Base-by-base conservation (phyloP, 2,113 vertebrate species). In the Myodes glareolus region DNA sequence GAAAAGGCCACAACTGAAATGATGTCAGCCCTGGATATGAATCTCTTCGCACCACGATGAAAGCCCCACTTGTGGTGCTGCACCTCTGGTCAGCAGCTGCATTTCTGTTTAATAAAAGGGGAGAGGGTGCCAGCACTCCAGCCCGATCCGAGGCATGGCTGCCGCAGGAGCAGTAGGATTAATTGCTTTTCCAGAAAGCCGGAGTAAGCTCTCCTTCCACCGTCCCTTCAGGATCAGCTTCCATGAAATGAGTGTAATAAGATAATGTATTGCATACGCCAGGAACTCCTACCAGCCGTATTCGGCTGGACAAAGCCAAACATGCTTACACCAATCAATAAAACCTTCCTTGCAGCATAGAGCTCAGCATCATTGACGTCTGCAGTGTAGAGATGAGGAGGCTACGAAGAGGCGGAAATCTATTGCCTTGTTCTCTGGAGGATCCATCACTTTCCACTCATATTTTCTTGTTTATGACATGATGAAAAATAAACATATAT, bases 111-210 rank as follows among this genome's bases (percentile, higher is more conserved):
- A 98, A 98, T 98, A 97, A 98, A 97, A 92, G 91, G 91, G 80
- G 97, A 96, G 88, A 72, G 94, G 93, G 97, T 92, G 97, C 97
- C 97, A 95, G 96, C 94, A 92, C 91, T 7, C 89, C 87, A 80
- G 8, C 89, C 33, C 1, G 9, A 78, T 92, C 97, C 97, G 95
- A 96, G 95, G 61, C 97, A 88, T 63, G 82, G 93, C 52, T 92
- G 96, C 96, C 96, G 90, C 94, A 96, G 85, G 94, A 96, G 95
- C 91, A 29, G 96, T 23, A n/a, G 97, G 94, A 97, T 97, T 98
- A 97, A 98, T 97, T 97, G 97, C 98, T 98, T 98, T 98, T 98
- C 98, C 98, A 98, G 98, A 98, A 96, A 96, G 93, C 96, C 93
- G 90, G 91, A 96, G 84, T 88, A 91, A 97, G 92, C 90, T 90